Percentiles rank a stretch among this genome's conserved stretches.
Evolutionary conservation across 1,140 invertebrate species (phyloP).

Genomic region (Apis florea): DNA sequence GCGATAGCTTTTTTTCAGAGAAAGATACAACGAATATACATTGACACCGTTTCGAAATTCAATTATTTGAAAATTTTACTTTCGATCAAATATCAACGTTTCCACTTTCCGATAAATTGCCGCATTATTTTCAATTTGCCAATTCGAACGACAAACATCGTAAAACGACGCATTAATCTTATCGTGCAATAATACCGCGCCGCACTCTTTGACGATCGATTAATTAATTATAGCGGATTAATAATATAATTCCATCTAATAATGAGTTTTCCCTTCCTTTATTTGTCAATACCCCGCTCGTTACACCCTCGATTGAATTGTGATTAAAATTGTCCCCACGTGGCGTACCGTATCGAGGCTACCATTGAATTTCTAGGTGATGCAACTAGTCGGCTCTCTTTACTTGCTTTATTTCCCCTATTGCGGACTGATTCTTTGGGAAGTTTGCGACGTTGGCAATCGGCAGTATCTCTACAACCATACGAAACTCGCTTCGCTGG

Average conservation of each 20-base stretch:
- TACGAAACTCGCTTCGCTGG: constrained; percentile 82
- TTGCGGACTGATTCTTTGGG: constrained; percentile 87
- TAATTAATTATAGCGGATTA: no score
- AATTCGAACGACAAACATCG: background rate
- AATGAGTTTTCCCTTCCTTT: constrained; percentile 1
- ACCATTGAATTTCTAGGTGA: constrained; percentile 68
- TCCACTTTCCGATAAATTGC: background rate
- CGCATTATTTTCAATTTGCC: background rate
- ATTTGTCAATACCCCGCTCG: background rate
- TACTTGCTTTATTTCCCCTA: constrained; percentile 88
- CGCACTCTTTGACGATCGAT: background rate
- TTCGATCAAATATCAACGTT: no score
- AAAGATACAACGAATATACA: no score
- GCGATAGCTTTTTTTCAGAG: no score
- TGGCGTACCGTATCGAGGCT: background rate
- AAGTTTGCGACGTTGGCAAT: constrained; percentile 73
- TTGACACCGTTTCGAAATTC: no score
- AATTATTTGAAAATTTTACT: no score
- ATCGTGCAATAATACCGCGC: no score
- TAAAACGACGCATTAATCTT: background rate
- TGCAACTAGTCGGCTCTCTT: constrained; percentile 87
- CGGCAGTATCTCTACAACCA: constrained; percentile 75
- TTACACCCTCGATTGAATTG: background rate
- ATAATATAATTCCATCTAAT: background rate
- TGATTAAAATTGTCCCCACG: background rate